These are phyloP conservation scores for Rotaria macrura DNA, from an alignment of 2,888 invertebrate genomes.

Conservation along the genomic window DNA sequence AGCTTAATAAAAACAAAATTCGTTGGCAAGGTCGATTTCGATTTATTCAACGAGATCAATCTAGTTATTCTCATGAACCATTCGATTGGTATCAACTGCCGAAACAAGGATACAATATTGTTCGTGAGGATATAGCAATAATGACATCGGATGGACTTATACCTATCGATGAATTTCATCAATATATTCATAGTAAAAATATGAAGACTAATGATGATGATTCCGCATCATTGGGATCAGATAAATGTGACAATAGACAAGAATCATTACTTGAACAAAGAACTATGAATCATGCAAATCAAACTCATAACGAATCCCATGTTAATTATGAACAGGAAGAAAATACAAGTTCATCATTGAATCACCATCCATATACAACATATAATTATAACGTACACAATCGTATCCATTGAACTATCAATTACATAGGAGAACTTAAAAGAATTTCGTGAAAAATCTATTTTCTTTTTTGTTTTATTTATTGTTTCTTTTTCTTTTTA, in stretches of 20 bases:
- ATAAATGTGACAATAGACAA: background rate
- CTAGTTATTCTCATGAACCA: background rate
- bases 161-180: background rate
- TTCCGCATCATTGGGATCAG: no score
- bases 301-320: background rate
- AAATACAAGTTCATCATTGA: background rate
- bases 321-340: background rate
- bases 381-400: no score
- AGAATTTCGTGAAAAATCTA: no score
- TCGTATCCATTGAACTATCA: no score
- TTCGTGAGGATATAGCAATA: background rate
- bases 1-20: background rate
- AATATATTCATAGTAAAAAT: background rate
- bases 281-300: background rate
- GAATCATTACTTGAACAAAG: background rate
- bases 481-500: background rate
- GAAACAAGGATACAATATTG: background rate
- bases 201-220: background rate
- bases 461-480: background rate
- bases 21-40: background rate
- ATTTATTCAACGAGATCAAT: background rate
- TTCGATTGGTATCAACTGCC: conserved; percentile 13
- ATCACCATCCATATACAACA: no score
- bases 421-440: background rate
- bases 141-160: background rate